phyloP scores from a whole-genome alignment of 2,797 vertebrate genomes.

The Cetoscarus ocellatus region DNA sequence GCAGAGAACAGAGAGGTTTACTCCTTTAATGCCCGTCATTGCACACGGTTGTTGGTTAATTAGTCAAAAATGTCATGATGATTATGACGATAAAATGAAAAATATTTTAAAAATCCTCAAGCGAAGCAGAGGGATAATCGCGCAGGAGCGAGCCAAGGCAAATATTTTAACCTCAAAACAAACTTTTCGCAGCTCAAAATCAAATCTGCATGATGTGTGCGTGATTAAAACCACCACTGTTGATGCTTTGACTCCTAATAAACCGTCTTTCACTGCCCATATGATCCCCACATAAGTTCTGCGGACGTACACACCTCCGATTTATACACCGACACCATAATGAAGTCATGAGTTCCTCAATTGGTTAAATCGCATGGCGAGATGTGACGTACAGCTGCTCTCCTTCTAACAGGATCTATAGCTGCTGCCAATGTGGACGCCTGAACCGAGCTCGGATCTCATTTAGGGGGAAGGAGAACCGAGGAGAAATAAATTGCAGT shows the following conservation, averaged over 20 bases:
- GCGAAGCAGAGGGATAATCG: slow-evolving; percentile 13
- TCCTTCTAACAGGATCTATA: slow-evolving; percentile 82
- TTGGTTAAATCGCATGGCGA: slow-evolving; percentile 92
- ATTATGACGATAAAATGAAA: slow-evolving; percentile 9
- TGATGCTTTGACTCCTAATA: background rate
- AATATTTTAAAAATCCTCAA: slow-evolving; percentile 1
- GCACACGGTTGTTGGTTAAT: background rate
- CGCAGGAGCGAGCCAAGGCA: slow-evolving; percentile 34
- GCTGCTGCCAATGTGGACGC: slow-evolving; percentile 81
- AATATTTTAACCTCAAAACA: slow-evolving; percentile 70
- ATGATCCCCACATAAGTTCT: slow-evolving; percentile 10
- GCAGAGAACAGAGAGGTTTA: background rate
- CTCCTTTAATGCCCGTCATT: background rate
- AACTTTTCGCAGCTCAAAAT: slow-evolving; percentile 63
- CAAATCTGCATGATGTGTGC: slow-evolving; percentile 21
- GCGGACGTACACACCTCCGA: slow-evolving; percentile 35
- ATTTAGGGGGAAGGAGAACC: slow-evolving; percentile 22
- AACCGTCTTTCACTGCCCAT: slow-evolving; percentile 7
- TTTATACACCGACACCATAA: slow-evolving; percentile 52
- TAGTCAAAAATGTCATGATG: background rate
- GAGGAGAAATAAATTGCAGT: slow-evolving; percentile 30
- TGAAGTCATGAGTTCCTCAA: slow-evolving; percentile 78
- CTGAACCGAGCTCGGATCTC: slow-evolving; percentile 77
- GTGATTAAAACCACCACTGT: background rate
- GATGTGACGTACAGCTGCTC: slow-evolving; percentile 93